phyloP scores from a whole-genome alignment of 2,113 vertebrate species.

The Oceanites oceanicus region DNA sequence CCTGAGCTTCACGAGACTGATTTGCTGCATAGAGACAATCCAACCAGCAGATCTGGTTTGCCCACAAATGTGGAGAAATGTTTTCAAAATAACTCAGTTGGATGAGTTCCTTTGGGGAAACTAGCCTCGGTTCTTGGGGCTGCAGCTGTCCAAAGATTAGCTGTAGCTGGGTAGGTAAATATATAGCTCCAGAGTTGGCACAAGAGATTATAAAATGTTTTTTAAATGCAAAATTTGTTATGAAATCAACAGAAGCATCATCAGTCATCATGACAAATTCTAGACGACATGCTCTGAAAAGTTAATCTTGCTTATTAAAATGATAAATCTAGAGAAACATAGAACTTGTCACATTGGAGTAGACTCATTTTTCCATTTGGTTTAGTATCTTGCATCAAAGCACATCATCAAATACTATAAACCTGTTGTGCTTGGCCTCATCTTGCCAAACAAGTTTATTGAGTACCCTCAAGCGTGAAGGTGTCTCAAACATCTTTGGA shows the following conservation, averaged over 20 bases:
- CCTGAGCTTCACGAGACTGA: background rate
- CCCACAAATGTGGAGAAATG: background rate
- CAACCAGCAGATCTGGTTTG: background rate
- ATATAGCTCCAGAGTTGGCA: background rate
- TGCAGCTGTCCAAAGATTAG: background rate
- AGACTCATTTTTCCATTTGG: background rate
- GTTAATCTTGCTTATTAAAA: slow-evolving; percentile 9
- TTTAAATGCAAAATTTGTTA: background rate
- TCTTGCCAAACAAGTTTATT: background rate
- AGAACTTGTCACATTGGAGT: background rate
- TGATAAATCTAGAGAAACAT: background rate
- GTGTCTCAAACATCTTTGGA: background rate
- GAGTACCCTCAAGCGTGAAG: background rate
- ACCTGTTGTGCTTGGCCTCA: background rate
- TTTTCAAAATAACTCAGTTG: background rate
- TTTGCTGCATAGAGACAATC: background rate
- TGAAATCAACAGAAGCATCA: background rate
- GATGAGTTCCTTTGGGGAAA: background rate
- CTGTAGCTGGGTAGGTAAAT: background rate
- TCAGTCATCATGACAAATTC: background rate
- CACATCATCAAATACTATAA: background rate
- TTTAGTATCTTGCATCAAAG: background rate
- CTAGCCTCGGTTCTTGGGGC: background rate
- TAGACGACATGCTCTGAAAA: background rate
- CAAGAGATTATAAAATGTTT: background rate